Evolutionary conservation across 2,113 vertebrate genomes (phyloP).

Genomic region (Fulica atra): DNA sequence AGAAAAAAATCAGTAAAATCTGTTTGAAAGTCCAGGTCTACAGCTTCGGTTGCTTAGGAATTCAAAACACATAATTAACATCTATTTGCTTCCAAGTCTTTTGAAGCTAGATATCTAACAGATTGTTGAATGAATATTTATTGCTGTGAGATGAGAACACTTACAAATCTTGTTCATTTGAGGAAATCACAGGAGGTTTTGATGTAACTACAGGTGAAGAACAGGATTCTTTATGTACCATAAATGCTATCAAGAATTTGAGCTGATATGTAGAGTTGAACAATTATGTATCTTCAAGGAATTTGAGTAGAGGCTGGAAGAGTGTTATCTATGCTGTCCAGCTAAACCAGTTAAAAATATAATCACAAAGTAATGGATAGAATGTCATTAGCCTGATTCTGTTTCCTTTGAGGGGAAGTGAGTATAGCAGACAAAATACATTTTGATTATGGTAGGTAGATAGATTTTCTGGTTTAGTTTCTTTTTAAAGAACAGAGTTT

Average conservation of each 20-base stretch:
- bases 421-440: neutral
- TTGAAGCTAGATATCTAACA: constrained; percentile 16
- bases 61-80: neutral
- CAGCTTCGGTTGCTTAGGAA: neutral
- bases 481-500: neutral
- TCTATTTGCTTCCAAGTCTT: constrained; percentile 24
- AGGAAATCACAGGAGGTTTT: constrained; percentile 14
- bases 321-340: neutral
- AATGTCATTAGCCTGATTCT: neutral
- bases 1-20: neutral
- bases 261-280: neutral
- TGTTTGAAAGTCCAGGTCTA: neutral
- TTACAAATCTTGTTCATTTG: constrained; percentile 29
- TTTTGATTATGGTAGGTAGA: neutral
- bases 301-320: neutral
- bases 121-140: constrained; percentile 42
- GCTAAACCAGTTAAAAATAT: neutral
- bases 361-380: neutral
- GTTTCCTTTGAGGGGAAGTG: neutral
- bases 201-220: neutral
- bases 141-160: constrained; percentile 1
- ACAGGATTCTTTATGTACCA: neutral
- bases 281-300: neutral
- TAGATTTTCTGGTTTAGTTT: neutral
- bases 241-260: neutral